phyloP scores from a whole-genome alignment of 2,797 vertebrate species.

The Acanthopagrus latus region DNA sequence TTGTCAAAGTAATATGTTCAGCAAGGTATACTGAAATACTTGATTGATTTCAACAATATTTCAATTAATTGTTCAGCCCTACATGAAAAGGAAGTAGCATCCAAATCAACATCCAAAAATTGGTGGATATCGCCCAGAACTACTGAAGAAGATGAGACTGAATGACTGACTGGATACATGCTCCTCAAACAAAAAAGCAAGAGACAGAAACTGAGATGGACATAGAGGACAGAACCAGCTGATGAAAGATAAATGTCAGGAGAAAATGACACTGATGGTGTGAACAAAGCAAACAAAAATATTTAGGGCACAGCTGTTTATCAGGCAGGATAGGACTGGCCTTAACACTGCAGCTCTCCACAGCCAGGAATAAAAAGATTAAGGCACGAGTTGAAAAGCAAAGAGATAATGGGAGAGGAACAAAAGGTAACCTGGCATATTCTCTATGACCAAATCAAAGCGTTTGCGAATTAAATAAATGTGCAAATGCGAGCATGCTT shows the following conservation, averaged over 20 bases:
- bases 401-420: constrained; percentile 37
- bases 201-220: constrained; percentile 20
- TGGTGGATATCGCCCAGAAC: constrained; percentile 5
- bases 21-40: not conserved
- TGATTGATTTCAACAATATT: not conserved
- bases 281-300: constrained; percentile 56
- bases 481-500: constrained; percentile 5
- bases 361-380: constrained; percentile 27
- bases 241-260: constrained; percentile 45
- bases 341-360: constrained; percentile 26
- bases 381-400: constrained; percentile 28
- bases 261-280: constrained; percentile 54
- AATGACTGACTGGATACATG: constrained; percentile 6
- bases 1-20: not conserved
- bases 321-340: constrained; percentile 36
- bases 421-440: constrained; percentile 34
- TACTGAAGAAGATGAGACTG: not conserved
- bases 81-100: too few relatives aligned
- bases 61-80: too few relatives aligned
- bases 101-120: not conserved
- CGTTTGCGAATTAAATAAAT: not conserved
- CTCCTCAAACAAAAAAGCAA: constrained; percentile 7
- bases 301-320: constrained; percentile 52
- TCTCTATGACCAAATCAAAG: constrained; percentile 16
- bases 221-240: constrained; percentile 8